Conservation (phyloP, 2,113 vertebrate genomes). For the Junco hyemalis region DNA sequence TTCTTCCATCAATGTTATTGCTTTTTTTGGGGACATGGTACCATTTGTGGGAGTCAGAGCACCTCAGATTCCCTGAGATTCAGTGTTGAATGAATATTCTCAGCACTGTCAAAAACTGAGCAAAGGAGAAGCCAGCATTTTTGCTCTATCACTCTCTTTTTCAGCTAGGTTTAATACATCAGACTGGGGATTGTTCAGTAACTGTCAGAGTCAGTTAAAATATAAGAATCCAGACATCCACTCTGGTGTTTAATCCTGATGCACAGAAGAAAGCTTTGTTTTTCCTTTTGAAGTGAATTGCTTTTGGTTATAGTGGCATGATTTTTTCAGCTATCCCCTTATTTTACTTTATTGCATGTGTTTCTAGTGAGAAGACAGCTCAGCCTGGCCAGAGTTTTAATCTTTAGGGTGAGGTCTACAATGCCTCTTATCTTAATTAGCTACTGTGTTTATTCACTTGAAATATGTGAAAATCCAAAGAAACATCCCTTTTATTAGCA, state of each 20-base stretch:
- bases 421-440: constrained; percentile 27
- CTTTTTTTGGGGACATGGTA: neutral
- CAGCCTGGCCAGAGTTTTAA: constrained; percentile 4
- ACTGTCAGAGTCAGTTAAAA: neutral
- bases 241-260: neutral
- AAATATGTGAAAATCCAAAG: constrained; percentile 11
- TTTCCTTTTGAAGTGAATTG: neutral
- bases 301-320: neutral
- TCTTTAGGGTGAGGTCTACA: constrained; percentile 31
- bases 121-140: neutral
- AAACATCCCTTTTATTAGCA: neutral
- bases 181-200: neutral
- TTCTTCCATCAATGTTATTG: neutral
- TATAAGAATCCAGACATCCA: neutral
- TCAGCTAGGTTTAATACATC: neutral
- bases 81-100: neutral
- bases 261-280: neutral
- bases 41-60: neutral
- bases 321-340: neutral
- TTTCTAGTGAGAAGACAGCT: neutral
- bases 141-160: neutral
- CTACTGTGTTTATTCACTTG: constrained; percentile 39
- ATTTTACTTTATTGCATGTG: neutral
- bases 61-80: neutral
- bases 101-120: neutral